Base-by-base conservation (phyloP, 2,113 vertebrate genomes). In the Thunnus maccoyii region DNA sequence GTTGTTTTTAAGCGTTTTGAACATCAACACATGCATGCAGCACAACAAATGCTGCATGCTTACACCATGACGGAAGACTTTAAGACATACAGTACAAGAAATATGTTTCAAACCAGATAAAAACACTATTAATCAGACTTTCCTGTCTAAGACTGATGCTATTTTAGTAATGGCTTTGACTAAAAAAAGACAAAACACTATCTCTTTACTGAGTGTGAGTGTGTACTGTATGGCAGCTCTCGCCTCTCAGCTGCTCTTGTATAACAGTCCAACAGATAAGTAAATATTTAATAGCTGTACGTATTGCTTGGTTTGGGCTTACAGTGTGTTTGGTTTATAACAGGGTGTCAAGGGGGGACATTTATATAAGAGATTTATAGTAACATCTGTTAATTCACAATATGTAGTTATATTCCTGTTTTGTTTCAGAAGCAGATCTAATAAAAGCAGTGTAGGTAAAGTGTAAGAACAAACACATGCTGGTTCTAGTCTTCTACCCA, bases 261-360 rank as follows among this genome's bases (percentile, higher is more conserved):
- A 16, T 82, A 88, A 88, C 73, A 68, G 48, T 72, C 36, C 30
- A 44, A 47, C 58, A 61, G 70, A 86, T 83, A 79, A 69, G 82
- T 89, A 83, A 91, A 91, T 92, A 91, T 91, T 91, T 89, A 84
- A 88, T 79, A 83, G 44, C 67, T 36, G 8, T 32, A 55, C 1
- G 5, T 65, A 60, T 18, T 66, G 51, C 63, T 76, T 69, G 60
- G 70, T 63, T 86, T 72, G n/a, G 44, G 16, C 61, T 80, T 17
- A n/a, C 20, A 11, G 57, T 72, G 64, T 82, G 76, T 82, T 63
- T 82, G 30, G 17, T 74, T 86, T 80, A 73, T 88, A 77, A 84
- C 82, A 4, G 14, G 22, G 50, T 63, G 54, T 75, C 72, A 20
- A 11, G 9, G n/a, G 63, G 32, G 51, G 27, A 18, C 50, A 71